A percentile compares a stretch with the other conserved stretches of the same genome.
Conservation (phyloP, 2,113 vertebrate genomes). For the Catharus bicknelli region DNA sequence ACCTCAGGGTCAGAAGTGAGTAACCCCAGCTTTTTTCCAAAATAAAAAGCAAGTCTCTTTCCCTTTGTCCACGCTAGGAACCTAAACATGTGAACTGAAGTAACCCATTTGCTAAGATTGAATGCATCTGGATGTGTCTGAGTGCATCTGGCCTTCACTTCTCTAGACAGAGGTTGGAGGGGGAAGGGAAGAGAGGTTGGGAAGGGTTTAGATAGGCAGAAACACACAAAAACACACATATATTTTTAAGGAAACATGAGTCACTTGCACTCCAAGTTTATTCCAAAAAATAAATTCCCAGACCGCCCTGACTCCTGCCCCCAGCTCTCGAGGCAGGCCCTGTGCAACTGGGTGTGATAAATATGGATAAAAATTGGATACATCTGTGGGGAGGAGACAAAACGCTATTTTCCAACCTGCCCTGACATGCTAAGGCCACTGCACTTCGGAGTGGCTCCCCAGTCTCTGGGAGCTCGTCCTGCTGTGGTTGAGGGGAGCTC, state of each 20-base stretch:
- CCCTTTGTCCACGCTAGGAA: not conserved
- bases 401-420: slow-evolving; percentile 46
- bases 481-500: not conserved
- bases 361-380: slow-evolving; percentile 49
- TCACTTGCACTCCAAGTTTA: slow-evolving; percentile 52
- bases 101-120: slow-evolving; percentile 53
- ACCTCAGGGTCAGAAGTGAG: not conserved
- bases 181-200: slow-evolving; percentile 28
- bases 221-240: slow-evolving; percentile 37
- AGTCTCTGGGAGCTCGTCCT: not conserved
- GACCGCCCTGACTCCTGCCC: slow-evolving; percentile 1
- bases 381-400: slow-evolving; percentile 57
- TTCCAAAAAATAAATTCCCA: slow-evolving; percentile 57
- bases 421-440: slow-evolving; percentile 12
- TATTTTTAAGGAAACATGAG: slow-evolving; percentile 64
- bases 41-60: not conserved
- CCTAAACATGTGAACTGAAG: slow-evolving; percentile 45
- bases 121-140: slow-evolving; percentile 48
- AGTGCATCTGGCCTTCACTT: slow-evolving; percentile 43
- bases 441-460: not conserved
- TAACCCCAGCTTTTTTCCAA: not conserved
- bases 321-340: slow-evolving; percentile 15
- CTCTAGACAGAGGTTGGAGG: not conserved
- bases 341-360: slow-evolving; percentile 58
- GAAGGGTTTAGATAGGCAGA: slow-evolving; percentile 48